Percentiles rank a stretch among this genome's conserved stretches.
phyloP scores from a whole-genome alignment of 2,113 vertebrate genomes.

The Hirundichthys speculiger region DNA sequence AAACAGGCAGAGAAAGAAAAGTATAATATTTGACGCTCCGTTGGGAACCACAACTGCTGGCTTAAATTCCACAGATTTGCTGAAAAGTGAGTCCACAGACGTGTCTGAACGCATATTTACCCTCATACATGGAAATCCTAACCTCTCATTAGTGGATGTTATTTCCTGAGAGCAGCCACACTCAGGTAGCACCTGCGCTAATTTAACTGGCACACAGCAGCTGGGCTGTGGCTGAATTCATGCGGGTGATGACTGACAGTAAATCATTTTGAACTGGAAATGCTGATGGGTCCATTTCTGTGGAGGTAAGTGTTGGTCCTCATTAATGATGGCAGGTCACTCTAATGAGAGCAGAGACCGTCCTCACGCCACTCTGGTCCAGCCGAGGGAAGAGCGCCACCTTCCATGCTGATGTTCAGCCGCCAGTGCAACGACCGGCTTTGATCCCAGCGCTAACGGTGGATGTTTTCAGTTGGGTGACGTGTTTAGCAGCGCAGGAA shows the following conservation, averaged over 20 bases:
- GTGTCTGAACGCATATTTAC: conserved; percentile 9
- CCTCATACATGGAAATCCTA: conserved; percentile 15
- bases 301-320: conserved; percentile 7
- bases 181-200: conserved; percentile 31
- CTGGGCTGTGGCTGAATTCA: conserved; percentile 37
- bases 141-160: conserved; percentile 41
- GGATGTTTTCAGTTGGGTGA: neutral
- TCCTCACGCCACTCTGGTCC: neutral
- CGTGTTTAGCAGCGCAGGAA: neutral
- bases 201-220: conserved; percentile 24
- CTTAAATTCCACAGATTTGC: no score
- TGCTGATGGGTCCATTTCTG: conserved; percentile 33
- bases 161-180: conserved; percentile 23
- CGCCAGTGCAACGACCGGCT: no score
- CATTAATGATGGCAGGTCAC: conserved; percentile 15
- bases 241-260: conserved; percentile 49
- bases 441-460: neutral
- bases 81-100: no score
- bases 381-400: neutral
- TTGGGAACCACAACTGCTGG: no score
- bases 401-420: neutral
- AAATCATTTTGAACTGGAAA: conserved; percentile 50
- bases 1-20: no score
- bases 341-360: conserved; percentile 17
- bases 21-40: no score